Conservation (phyloP, 2,113 vertebrate species). For the Podiceps cristatus region DNA sequence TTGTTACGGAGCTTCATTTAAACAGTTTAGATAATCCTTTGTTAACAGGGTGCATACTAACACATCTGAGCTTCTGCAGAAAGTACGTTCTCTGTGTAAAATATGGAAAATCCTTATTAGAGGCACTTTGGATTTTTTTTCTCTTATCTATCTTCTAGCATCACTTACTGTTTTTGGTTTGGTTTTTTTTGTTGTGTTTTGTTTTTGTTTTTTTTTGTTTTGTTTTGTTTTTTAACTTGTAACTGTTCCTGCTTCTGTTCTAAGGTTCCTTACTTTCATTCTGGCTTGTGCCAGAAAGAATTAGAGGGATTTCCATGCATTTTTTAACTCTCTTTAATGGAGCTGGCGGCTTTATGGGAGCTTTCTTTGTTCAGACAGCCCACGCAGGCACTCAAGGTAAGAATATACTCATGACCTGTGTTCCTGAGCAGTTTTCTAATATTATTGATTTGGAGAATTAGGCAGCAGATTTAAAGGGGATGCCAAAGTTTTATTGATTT, state of each 20-base stretch:
- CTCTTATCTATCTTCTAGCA: neutral
- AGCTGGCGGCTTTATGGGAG: conserved; percentile 87
- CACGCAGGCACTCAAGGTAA: conserved; percentile 88
- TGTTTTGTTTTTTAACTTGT: neutral
- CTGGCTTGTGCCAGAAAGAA: conserved; percentile 80
- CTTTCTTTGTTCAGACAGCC: conserved; percentile 82
- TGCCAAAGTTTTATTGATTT: conserved; percentile 76
- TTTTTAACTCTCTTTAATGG: conserved; percentile 89
- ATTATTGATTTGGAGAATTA: conserved; percentile 61
- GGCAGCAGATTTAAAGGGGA: conserved; percentile 44
- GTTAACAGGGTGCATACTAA: neutral
- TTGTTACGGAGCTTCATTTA: neutral
- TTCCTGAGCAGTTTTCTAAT: conserved; percentile 26
- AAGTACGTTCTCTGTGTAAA: neutral
- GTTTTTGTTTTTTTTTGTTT: neutral
- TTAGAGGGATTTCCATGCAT: conserved; percentile 86
- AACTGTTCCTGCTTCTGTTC: neutral
- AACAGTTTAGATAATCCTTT: neutral
- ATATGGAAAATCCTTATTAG: neutral
- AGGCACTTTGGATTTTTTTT: neutral
- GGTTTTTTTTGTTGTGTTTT: neutral
- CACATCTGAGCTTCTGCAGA: neutral
- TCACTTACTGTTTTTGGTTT: neutral
- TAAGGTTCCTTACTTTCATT: conserved; percentile 86
- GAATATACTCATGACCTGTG: neutral